phyloP scores from a whole-genome alignment of 2,888 invertebrate species.

The Amphipoea oculea region DNA sequence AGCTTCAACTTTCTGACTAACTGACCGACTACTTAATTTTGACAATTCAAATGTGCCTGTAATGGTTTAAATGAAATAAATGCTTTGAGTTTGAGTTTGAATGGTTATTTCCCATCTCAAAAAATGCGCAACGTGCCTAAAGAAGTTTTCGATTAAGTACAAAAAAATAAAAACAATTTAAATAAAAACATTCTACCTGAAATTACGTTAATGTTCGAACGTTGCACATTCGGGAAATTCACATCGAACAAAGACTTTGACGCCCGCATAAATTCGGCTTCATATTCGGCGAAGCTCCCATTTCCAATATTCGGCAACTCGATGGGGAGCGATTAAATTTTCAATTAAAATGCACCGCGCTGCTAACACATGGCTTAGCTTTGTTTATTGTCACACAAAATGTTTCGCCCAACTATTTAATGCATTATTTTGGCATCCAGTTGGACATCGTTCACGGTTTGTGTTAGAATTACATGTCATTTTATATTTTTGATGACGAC shows the following conservation, averaged over 20 bases:
- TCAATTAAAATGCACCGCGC: slow-evolving; percentile 60
- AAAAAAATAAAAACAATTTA: background rate
- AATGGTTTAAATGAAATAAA: no score
- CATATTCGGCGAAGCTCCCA: slow-evolving; percentile 35
- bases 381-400: slow-evolving; percentile 36
- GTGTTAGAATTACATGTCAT: background rate
- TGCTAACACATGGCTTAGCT: slow-evolving; percentile 42
- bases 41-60: no score
- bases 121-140: no score
- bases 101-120: no score
- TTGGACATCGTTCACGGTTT: background rate
- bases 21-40: no score
- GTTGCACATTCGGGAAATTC: slow-evolving; percentile 35
- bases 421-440: slow-evolving; percentile 5
- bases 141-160: no score
- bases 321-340: slow-evolving; percentile 63
- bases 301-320: slow-evolving; percentile 60
- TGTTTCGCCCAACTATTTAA: slow-evolving; percentile 16
- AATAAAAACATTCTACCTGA: background rate
- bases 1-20: no score
- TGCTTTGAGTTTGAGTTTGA: no score
- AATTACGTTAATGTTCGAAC: slow-evolving; percentile 29
- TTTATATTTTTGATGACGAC: background rate
- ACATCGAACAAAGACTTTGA: slow-evolving; percentile 40
- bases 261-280: slow-evolving; percentile 51